Evolutionary conservation across 2,888 invertebrate genomes (phyloP).

Genomic region (Plebejus argus): DNA sequence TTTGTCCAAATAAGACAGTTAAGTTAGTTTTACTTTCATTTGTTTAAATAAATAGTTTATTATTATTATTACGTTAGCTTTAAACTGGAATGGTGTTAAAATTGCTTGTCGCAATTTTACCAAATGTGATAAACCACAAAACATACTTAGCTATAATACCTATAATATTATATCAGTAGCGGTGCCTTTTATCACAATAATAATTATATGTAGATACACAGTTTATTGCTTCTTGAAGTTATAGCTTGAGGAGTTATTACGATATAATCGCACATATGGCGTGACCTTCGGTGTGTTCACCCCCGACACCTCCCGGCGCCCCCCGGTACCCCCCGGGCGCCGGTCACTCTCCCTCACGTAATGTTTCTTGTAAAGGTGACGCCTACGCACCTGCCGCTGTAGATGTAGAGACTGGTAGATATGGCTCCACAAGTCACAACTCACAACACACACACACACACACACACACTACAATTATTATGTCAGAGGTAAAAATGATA

Average conservation of each 20-base stretch:
- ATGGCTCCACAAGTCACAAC: conserved; percentile 1
- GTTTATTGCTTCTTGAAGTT: neutral
- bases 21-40: no score
- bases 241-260: neutral
- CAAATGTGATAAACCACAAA: no score
- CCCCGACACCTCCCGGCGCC: neutral
- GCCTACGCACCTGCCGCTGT: conserved; percentile 66
- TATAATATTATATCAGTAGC: no score
- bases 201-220: neutral
- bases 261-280: neutral
- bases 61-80: no score
- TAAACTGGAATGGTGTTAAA: no score
- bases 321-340: conserved; percentile 40
- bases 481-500: no score
- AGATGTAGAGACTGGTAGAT: conserved; percentile 51
- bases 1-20: no score
- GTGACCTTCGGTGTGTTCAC: neutral
- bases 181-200: neutral
- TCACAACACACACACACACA: neutral
- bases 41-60: no score
- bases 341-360: conserved; percentile 54
- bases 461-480: no score
- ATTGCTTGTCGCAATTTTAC: no score
- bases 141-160: no score
- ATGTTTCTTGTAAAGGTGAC: conserved; percentile 62